phyloP scores from a whole-genome alignment of 2,113 vertebrate species.

The Rhinoptilus africanus region DNA sequence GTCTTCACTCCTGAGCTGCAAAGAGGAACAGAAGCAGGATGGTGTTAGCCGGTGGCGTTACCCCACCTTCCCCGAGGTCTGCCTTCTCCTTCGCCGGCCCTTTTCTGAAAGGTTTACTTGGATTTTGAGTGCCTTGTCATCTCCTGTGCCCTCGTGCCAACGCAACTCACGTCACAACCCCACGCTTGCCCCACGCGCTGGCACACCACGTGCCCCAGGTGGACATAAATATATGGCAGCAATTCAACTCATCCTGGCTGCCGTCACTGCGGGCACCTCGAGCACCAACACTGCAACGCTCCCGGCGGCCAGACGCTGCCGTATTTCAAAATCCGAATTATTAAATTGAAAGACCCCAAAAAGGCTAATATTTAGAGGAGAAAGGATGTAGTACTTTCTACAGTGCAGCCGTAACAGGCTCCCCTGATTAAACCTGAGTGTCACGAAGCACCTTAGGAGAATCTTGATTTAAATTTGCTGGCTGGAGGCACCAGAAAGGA shows the following conservation, averaged over 20 bases:
- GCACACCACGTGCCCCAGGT: fast-evolving
- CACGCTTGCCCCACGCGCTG: fast-evolving
- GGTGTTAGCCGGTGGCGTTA: neutral
- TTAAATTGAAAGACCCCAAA: neutral
- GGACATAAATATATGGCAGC: neutral
- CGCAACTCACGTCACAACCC: neutral
- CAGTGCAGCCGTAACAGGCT: neutral
- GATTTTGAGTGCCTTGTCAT: neutral
- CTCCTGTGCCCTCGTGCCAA: neutral
- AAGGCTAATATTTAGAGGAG: neutral
- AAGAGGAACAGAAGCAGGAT: neutral
- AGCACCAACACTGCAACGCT: neutral
- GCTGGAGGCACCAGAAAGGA: neutral
- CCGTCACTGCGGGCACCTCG: neutral
- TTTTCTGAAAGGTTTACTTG: neutral
- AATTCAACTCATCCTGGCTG: neutral
- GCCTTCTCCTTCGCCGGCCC: fast-evolving
- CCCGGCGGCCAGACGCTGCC: neutral
- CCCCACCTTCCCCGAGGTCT: neutral
- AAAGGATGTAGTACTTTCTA: neutral
- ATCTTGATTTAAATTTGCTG: neutral
- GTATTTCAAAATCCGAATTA: neutral
- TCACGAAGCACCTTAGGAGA: neutral
- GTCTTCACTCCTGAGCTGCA: constrained; percentile 93
- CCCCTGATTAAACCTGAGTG: neutral